Percentiles rank a stretch among this genome's conserved stretches.
phyloP scores from a whole-genome alignment of 2,888 invertebrate genomes.

The Pseudococcus longispinus region DNA sequence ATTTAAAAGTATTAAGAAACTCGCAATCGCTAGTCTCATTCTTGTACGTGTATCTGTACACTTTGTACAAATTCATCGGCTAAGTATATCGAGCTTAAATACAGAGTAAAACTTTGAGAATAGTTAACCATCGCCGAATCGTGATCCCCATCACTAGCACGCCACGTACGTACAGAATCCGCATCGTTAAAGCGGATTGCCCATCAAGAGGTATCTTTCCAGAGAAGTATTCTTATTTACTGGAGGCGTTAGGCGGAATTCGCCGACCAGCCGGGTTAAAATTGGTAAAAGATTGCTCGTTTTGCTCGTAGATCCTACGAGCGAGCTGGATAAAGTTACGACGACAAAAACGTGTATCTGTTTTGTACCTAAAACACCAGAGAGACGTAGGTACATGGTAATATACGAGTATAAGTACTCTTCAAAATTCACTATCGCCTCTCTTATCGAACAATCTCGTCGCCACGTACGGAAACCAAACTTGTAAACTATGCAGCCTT shows the following conservation, averaged over 20 bases:
- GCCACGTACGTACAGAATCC: not conserved
- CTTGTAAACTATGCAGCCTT: conserved; percentile 18
- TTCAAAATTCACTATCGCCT: conserved; percentile 7
- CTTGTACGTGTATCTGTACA: too few relatives aligned
- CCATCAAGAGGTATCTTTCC: not conserved
- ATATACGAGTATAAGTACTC: not conserved
- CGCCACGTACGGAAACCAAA: conserved; percentile 24
- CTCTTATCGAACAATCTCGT: not conserved
- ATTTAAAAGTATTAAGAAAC: too few relatives aligned
- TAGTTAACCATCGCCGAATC: not conserved
- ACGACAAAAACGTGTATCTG: conserved; percentile 1
- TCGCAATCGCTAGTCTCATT: too few relatives aligned
- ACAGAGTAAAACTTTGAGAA: not conserved
- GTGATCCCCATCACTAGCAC: not conserved
- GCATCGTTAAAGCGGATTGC: not conserved
- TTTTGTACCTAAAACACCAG: too few relatives aligned
- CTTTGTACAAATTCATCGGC: not conserved
- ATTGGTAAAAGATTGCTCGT: not conserved
- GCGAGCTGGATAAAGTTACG: not conserved
- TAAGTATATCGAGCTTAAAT: not conserved
- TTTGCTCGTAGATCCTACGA: not conserved
- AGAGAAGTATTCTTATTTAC: not conserved
- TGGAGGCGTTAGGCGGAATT: not conserved
- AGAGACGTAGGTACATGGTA: not conserved
- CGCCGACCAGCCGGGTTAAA: not conserved